phyloP scores from a whole-genome alignment of 2,888 invertebrate species.

The Harpalus rufipes region DNA sequence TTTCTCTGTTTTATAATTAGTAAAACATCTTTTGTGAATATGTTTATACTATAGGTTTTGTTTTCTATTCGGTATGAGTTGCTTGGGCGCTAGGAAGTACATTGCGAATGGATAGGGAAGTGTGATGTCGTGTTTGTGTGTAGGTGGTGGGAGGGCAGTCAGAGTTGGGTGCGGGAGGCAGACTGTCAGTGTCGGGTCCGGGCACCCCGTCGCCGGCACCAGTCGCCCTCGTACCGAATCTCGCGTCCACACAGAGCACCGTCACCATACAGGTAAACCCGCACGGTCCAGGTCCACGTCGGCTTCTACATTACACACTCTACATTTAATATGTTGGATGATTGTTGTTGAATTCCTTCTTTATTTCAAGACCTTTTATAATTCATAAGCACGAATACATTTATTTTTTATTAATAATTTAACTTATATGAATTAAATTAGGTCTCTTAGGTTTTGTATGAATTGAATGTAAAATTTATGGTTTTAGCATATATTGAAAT shows the following conservation, averaged over 20 bases:
- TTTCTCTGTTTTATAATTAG: too few relatives aligned
- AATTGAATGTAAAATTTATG: too few relatives aligned
- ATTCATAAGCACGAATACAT: background rate
- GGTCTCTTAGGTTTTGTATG: background rate
- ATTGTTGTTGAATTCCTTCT: background rate
- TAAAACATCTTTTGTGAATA: background rate
- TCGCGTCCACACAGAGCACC: constrained; percentile 77
- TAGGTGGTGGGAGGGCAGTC: constrained; percentile 76
- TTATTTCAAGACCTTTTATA: background rate
- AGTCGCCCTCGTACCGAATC: constrained; percentile 79
- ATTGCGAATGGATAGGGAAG: constrained; percentile 20
- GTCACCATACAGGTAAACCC: constrained; percentile 76
- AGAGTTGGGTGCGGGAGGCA: constrained; percentile 76
- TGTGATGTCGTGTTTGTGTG: constrained; percentile 75
- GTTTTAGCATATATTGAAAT: too few relatives aligned
- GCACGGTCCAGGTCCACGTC: constrained; percentile 5
- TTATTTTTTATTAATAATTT: background rate
- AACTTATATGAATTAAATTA: background rate
- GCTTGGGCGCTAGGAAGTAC: constrained; percentile 8
- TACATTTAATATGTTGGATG: constrained; percentile 21
- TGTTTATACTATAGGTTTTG: constrained; percentile 26
- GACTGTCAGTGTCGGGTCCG: constrained; percentile 71
- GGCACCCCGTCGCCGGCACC: constrained; percentile 74
- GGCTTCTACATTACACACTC: constrained; percentile 21
- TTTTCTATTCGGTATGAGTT: constrained; percentile 20